Evolutionary conservation across 1,140 invertebrate species (phyloP), one percentile per base, ranked within the genome.

Genomic region (Trinorchestia longiramus): DNA sequence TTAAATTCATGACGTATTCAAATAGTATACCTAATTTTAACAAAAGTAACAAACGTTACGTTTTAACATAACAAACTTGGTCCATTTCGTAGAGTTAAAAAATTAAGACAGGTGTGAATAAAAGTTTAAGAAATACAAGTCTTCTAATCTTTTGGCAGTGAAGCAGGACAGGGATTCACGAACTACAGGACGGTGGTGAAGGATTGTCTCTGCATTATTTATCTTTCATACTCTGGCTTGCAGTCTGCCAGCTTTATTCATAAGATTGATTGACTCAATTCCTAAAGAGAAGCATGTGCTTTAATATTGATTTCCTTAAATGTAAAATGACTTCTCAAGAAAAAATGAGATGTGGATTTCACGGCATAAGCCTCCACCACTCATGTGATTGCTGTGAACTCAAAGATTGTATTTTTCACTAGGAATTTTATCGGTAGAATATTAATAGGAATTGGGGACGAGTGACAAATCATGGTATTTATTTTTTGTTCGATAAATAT

Each of bases 181-280:
- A 90, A 42, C 43, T 42, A 42, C 88, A 42, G 15, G 23, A 90
- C 88, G 36, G 11, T 43, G n/a, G 0, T 90, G 3, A 90, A 90
- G 88, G 88, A 90, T 90, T 11, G 11, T 90, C 8, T 15, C 41
- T 90, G 28, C 15, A 42, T 90, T 42, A 90, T 90, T 36, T 36
- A 90, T 90, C 43, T 1, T 15, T 90, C 28, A 4, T 4, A 3
- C 41, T 41, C 88, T 36, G 88, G 43, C 3, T 90, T 41, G 11
- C 88, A 90, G 3, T 42, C 43, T 41, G n/a, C 41, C 23, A 3
- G n/a, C 41, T 90, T 90, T 90, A 90, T 90, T 90, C 88, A 90
- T 43, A 17, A 90, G 88, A 90, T 90, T 90, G 88, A 90, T 90
- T 90, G 88, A 42, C 4, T 90, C 88, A 90, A 90, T 90, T 90